Base-by-base conservation (phyloP, 2,797 vertebrate genomes). In the Arremon brunneinucha region DNA sequence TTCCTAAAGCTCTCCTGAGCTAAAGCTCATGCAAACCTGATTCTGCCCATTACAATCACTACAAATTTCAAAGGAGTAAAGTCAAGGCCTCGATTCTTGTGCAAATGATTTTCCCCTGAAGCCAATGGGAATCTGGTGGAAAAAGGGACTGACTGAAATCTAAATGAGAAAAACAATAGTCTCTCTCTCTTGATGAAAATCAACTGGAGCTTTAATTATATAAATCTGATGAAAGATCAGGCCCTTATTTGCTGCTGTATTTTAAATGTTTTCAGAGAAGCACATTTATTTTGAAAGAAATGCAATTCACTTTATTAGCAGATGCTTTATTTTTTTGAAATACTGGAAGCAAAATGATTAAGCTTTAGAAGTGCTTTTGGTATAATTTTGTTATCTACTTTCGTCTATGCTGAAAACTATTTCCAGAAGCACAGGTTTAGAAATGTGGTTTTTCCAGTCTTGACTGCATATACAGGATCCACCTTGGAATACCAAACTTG, bases 211-310 rank as follows among this genome's bases (percentile, higher is more conserved):
- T 94, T 86, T 79, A 89, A 53, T 12, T 44, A 4, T 19, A 44
- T 34, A 52, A 86, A 85, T 46, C 21, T 44, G 49, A 78, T 63
- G 6, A 81, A 91, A 75, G 46, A 82, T 7, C 47, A 74, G 77
- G 80, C 77, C 83, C 49, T 67, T 79, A 70, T 9, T 70, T 79
- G 82, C 59, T 88, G 63, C 49, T 34, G 12, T 87, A 84, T 94
- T 89, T 94, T 52, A 93, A 90, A 76, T 59, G 43, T 78, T 90
- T 90, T 88, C 74, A 82, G 76, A 95, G 62, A 96, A 95, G 69
- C 83, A 96, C 69, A 95, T 78, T 88, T 81, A 79, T 88, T 94
- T 88, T 87, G 70, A 86, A 90, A 83, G 78, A 89, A 96, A 92
- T 89, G 68, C 41, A 94, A 55, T 69, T 95, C 57, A 89, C 47